phyloP scores from a whole-genome alignment of 2,113 vertebrate genomes.

The Siniperca chuatsi region DNA sequence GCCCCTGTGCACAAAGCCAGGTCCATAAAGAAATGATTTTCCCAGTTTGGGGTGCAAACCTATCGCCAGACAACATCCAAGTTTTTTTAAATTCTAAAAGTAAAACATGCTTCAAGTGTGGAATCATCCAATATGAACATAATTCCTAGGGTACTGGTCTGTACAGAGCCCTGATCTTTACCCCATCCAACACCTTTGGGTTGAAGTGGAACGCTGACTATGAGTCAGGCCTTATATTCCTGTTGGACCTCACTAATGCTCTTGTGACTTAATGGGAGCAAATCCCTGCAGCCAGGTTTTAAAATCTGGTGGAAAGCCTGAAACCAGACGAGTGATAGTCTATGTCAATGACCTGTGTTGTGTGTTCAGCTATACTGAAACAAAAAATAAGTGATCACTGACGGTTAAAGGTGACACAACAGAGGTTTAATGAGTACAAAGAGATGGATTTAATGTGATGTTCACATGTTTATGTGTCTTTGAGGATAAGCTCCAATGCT shows the following conservation, averaged over 20 bases:
- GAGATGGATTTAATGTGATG: not conserved
- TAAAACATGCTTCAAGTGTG: not conserved
- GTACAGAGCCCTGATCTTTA: not conserved
- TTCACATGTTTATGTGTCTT: not conserved
- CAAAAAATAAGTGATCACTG: not conserved
- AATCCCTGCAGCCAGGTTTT: not conserved
- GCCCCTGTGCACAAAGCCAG: not conserved
- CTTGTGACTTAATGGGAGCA: not conserved
- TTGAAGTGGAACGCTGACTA: not conserved
- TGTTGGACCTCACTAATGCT: not conserved
- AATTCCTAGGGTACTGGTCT: not conserved
- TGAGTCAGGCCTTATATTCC: not conserved
- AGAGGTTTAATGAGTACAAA: constrained; percentile 1
- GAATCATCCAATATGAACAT: not conserved
- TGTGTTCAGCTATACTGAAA: not conserved
- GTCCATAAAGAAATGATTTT: too few species aligned
- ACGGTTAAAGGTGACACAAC: not conserved
- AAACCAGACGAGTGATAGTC: not conserved
- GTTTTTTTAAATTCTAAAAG: not conserved
- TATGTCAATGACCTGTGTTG: not conserved
- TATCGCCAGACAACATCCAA: not conserved
- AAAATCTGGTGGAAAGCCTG: not conserved
- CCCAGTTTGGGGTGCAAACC: too few species aligned
- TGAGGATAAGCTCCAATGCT: constrained; percentile 3
- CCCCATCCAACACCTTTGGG: not conserved